Evolutionary conservation across 2,888 invertebrate species (phyloP).

Genomic region (Abrostola triplasia): DNA sequence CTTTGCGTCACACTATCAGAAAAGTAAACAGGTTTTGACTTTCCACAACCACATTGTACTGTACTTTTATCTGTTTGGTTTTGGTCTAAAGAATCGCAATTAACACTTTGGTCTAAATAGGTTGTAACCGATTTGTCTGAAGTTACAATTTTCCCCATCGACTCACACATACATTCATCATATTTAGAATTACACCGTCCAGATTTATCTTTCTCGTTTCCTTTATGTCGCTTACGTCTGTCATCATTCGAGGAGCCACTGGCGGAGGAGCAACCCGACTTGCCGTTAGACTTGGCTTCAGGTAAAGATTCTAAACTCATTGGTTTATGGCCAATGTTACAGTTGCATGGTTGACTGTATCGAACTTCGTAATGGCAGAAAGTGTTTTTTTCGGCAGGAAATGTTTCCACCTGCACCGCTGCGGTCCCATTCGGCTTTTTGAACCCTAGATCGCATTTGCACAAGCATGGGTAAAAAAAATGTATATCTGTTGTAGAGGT

Average conservation of each 20-base stretch:
- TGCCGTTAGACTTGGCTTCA: constrained; percentile 20
- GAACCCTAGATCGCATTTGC: constrained; percentile 49
- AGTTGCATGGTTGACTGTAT: constrained; percentile 60
- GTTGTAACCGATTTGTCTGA: constrained; percentile 66
- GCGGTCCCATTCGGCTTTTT: constrained; percentile 50
- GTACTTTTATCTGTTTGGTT: constrained; percentile 55
- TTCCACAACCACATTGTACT: constrained; percentile 6
- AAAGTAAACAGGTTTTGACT: not conserved
- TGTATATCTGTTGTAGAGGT: constrained; percentile 82
- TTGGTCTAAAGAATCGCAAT: constrained; percentile 43
- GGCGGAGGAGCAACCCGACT: not conserved
- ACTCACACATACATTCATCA: constrained; percentile 47
- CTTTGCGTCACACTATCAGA: not conserved
- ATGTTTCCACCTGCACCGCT: constrained; percentile 63
- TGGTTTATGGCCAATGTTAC: constrained; percentile 28
- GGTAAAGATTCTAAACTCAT: constrained; percentile 44
- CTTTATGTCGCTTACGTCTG: constrained; percentile 25
- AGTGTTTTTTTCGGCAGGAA: constrained; percentile 42
- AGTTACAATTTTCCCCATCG: constrained; percentile 12
- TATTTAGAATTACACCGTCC: constrained; percentile 20
- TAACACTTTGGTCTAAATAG: constrained; percentile 58
- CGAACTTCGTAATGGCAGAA: constrained; percentile 45
- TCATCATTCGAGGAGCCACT: constrained; percentile 17
- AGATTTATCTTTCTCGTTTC: constrained; percentile 8
- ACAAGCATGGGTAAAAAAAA: constrained; percentile 73